Evolutionary conservation across 2,888 invertebrate genomes (phyloP).

Genomic region (Watsonalla cultraria): DNA sequence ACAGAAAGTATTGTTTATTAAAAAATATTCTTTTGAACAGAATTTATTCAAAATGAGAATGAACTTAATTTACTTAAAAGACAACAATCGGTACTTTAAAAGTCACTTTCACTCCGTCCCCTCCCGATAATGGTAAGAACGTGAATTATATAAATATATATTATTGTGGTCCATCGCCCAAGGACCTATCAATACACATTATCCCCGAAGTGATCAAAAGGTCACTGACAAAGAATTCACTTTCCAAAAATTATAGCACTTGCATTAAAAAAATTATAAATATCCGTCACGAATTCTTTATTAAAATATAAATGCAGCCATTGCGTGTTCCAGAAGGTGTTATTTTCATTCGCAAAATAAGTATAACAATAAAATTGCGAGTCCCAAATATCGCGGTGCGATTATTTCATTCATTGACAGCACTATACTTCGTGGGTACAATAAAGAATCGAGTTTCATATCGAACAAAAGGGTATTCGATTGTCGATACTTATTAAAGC

Average conservation of each 20-base stretch:
- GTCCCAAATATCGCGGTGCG: constrained; percentile 15
- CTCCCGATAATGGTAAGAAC: neutral
- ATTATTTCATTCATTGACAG: constrained; percentile 21
- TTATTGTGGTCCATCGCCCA: neutral
- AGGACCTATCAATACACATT: neutral
- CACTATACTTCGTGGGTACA: constrained; percentile 11
- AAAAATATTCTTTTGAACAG: too few relatives aligned
- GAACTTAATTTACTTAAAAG: too few relatives aligned
- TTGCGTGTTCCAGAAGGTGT: neutral
- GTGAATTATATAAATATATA: neutral
- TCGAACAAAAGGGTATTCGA: constrained; percentile 47
- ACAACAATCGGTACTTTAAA: too few relatives aligned
- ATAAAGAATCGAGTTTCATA: constrained; percentile 23
- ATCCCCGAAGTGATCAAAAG: constrained; percentile 23
- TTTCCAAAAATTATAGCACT: constrained; percentile 36
- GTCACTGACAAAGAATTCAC: constrained; percentile 26
- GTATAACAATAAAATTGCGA: constrained; percentile 9
- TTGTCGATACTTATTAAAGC: constrained; percentile 23
- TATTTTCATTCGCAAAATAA: constrained; percentile 13
- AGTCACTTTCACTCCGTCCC: neutral
- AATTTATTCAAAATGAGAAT: too few relatives aligned
- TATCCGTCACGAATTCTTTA: constrained; percentile 42
- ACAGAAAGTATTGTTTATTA: too few relatives aligned
- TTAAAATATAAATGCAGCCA: constrained; percentile 19
- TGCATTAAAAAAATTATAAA: constrained; percentile 12